Evolutionary conservation across 2,888 invertebrate species (phyloP).

Genomic region (Pristionchus arcanus): DNA sequence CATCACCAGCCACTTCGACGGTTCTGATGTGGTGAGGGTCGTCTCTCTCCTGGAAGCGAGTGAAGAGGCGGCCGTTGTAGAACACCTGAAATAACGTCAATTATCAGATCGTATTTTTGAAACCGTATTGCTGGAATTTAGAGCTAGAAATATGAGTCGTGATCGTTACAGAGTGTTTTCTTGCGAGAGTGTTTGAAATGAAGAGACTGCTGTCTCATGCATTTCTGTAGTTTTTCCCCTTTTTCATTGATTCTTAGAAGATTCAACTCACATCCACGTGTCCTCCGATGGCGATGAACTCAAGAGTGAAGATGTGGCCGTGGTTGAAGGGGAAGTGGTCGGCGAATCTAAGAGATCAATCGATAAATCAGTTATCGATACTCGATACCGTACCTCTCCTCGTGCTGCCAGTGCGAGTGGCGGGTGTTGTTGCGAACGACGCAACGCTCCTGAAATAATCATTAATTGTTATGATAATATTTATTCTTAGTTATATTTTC

Average conservation of each 20-base stretch:
- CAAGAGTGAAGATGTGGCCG: constrained; percentile 67
- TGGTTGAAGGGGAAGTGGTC: constrained; percentile 55
- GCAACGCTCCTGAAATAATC: constrained; percentile 79
- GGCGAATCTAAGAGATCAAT: constrained; percentile 1
- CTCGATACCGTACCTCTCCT: constrained; percentile 60
- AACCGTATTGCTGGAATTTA: no score
- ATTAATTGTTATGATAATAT: no score
- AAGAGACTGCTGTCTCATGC: no score
- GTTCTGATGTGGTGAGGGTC: constrained; percentile 62
- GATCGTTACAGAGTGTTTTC: no score
- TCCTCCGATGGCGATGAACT: constrained; percentile 66
- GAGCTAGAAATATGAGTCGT: no score
- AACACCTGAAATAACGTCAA: constrained; percentile 62
- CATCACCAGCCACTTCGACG: constrained; percentile 56
- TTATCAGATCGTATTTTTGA: no score
- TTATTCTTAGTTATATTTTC: background rate
- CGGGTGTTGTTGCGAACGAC: constrained; percentile 86
- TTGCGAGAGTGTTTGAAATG: no score
- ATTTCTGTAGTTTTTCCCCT: no score
- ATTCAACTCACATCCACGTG: constrained; percentile 62
- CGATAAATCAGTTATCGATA: background rate
- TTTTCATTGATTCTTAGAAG: no score
- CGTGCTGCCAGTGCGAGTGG: constrained; percentile 83
- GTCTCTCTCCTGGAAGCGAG: constrained; percentile 64
- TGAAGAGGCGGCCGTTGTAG: constrained; percentile 67